A percentile compares a stretch with the other conserved stretches of the same genome.
Evolutionary conservation across 2,888 invertebrate species (phyloP).

Genomic region (Agonopterix heracliana): DNA sequence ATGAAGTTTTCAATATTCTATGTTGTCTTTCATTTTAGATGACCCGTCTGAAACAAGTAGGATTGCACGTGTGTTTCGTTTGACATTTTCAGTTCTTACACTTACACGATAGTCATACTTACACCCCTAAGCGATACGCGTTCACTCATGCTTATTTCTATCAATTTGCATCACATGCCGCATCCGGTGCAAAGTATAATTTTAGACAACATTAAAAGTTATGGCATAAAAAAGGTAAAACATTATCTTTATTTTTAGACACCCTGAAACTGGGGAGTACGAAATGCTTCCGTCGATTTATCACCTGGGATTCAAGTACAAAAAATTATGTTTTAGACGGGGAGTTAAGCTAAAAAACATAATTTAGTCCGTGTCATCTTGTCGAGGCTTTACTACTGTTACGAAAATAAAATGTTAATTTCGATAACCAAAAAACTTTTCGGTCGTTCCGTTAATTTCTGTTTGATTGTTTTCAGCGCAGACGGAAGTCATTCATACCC

Average conservation of each 20-base stretch:
- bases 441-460: constrained; percentile 23
- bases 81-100: too few species aligned
- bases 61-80: too few species aligned
- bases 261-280: constrained; percentile 31
- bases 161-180: constrained; percentile 14
- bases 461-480: constrained; percentile 36
- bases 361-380: constrained; percentile 12
- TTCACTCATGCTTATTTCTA: too few species aligned
- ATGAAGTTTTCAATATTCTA: too few species aligned
- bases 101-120: too few species aligned
- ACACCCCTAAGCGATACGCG: too few species aligned
- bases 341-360: constrained; percentile 14
- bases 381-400: constrained; percentile 5
- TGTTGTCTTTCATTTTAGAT: too few species aligned
- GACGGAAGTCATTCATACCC: constrained; percentile 42
- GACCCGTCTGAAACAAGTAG: too few species aligned
- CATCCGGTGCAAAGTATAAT: constrained; percentile 10
- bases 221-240: constrained; percentile 41
- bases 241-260: constrained; percentile 40
- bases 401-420: constrained; percentile 13
- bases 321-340: constrained; percentile 8
- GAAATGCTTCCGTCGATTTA: constrained; percentile 43
- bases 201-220: constrained; percentile 14
- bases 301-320: constrained; percentile 52
- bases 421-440: constrained; percentile 29